These are phyloP conservation scores for Somateria mollissima DNA, from an alignment of 2,797 vertebrate species.

Conservation along the genomic window DNA sequence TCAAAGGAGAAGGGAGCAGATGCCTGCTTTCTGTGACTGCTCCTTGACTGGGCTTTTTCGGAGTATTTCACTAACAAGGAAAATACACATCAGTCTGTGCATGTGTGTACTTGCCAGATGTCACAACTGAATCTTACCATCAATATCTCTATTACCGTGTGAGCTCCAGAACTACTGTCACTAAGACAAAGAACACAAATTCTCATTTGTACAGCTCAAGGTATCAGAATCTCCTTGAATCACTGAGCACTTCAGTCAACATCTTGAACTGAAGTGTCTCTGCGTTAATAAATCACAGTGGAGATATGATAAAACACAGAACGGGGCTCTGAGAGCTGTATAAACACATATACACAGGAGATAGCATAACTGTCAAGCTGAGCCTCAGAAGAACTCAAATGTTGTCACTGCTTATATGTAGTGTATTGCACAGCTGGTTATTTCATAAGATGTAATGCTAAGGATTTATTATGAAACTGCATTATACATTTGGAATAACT, in stretches of 20 bases:
- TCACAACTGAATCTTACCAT: neutral
- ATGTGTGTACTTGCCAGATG: neutral
- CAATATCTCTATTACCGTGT: neutral
- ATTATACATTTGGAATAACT: neutral
- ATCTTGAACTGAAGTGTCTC: neutral
- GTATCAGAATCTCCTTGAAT: neutral
- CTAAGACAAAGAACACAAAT: neutral
- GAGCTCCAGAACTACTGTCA: neutral
- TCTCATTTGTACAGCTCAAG: neutral
- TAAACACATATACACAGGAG: neutral
- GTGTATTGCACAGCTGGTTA: neutral
- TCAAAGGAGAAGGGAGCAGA: neutral
- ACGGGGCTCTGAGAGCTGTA: neutral
- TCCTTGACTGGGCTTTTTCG: neutral
- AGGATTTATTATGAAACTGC: neutral
- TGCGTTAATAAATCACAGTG: neutral
- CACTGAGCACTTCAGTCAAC: neutral
- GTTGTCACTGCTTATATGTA: neutral
- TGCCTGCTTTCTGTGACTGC: neutral
- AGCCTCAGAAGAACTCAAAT: neutral
- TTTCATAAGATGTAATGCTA: neutral
- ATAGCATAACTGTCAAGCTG: neutral
- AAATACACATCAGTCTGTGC: neutral
- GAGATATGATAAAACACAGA: neutral
- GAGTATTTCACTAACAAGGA: constrained; percentile 29